These are phyloP conservation scores for Buceros bicornis DNA, from an alignment of 2,797 vertebrate genomes.

Conservation along the genomic window DNA sequence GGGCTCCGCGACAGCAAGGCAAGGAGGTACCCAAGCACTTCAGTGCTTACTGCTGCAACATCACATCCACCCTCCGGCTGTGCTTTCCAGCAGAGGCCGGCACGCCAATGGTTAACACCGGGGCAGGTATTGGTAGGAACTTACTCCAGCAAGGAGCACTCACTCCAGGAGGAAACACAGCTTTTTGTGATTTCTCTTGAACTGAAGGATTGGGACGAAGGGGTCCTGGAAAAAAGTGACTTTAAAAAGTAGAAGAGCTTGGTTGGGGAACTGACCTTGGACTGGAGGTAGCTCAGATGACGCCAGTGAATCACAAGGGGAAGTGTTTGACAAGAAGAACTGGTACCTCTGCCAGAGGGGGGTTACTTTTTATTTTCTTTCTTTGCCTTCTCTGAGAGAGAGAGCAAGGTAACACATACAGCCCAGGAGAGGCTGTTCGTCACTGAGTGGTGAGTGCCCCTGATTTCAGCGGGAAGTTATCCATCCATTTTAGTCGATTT, in stretches of 20 bases:
- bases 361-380: neutral
- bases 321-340: neutral
- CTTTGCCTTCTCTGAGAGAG: neutral
- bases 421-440: neutral
- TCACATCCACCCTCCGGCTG: neutral
- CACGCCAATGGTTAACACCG: neutral
- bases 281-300: neutral
- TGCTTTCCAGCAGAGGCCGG: neutral
- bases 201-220: neutral
- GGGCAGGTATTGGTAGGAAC: neutral
- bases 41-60: neutral
- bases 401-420: neutral
- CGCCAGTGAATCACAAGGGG: neutral
- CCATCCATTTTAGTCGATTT: constrained; percentile 11
- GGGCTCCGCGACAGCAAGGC: neutral
- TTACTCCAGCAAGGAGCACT: fast-evolving
- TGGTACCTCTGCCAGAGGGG: neutral
- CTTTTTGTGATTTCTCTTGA: neutral
- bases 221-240: neutral
- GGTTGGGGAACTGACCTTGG: neutral
- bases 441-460: neutral
- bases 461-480: neutral
- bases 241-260: neutral
- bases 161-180: neutral
- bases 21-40: neutral